These are phyloP conservation scores for Reinhardtius hippoglossoides DNA, from an alignment of 2,113 vertebrate genomes.

Conservation along the genomic window DNA sequence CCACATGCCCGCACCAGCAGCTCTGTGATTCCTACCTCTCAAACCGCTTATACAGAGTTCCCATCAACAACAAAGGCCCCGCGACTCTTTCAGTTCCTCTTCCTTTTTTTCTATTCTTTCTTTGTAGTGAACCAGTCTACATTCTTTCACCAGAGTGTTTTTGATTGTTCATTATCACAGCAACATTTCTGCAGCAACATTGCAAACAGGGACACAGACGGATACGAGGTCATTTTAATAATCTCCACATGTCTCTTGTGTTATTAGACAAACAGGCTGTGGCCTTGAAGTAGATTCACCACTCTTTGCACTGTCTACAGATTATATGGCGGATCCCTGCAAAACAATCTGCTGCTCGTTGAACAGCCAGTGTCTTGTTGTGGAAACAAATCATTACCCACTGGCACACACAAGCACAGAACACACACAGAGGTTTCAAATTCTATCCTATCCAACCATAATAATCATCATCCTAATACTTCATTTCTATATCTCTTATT, in stretches of 20 bases:
- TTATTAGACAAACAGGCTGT: slow-evolving; percentile 57
- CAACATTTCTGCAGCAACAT: slow-evolving; percentile 1
- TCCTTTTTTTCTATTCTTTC: not conserved
- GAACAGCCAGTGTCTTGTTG: slow-evolving; percentile 27
- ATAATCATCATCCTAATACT: too few relatives aligned
- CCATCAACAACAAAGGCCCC: slow-evolving; percentile 51
- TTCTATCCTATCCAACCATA: too few relatives aligned
- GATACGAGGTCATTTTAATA: slow-evolving; percentile 39
- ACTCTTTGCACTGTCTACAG: slow-evolving; percentile 42
- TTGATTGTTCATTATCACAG: not conserved
- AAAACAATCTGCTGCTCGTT: not conserved
- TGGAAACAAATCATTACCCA: slow-evolving; percentile 30
- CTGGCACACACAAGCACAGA: too few relatives aligned
- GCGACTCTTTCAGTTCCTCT: slow-evolving; percentile 13
- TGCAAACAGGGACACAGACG: slow-evolving; percentile 24
- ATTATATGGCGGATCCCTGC: slow-evolving; percentile 2
- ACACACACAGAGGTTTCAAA: too few relatives aligned
- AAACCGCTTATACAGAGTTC: slow-evolving; percentile 17
- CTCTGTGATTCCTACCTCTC: slow-evolving; percentile 38
- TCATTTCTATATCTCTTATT: too few relatives aligned
- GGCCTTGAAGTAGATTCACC: slow-evolving; percentile 57
- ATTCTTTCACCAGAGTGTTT: slow-evolving; percentile 21
- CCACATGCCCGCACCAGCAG: slow-evolving; percentile 52
- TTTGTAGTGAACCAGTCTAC: slow-evolving; percentile 11
- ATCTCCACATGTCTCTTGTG: slow-evolving; percentile 57